These are phyloP conservation scores for Hydrocynus forskahlii DNA, from an alignment of 2,797 vertebrate genomes.

Conservation along the genomic window DNA sequence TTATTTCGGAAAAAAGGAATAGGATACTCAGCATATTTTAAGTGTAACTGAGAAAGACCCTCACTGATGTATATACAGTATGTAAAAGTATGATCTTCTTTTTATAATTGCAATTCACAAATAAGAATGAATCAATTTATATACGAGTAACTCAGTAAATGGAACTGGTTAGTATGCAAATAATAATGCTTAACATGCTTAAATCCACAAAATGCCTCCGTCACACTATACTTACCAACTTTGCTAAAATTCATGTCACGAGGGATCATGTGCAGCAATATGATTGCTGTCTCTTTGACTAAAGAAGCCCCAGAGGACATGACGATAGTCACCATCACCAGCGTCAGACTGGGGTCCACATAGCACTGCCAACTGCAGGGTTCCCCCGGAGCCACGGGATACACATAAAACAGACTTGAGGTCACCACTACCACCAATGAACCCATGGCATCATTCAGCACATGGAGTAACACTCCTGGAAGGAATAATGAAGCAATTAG, in stretches of 20 bases:
- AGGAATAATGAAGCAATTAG: neutral
- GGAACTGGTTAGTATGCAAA: neutral
- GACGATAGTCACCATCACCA: constrained; percentile 84
- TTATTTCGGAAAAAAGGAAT: too few species aligned
- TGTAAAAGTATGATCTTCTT: too few species aligned
- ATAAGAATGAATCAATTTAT: neutral
- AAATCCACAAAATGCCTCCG: neutral
- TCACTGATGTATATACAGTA: too few species aligned
- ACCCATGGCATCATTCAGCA: constrained; percentile 86
- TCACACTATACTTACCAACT: constrained; percentile 75
- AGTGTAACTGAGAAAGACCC: too few species aligned
- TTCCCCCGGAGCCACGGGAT: constrained; percentile 62
- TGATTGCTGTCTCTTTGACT: constrained; percentile 81
- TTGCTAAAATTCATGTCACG: constrained; percentile 72
- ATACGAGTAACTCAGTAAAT: neutral
- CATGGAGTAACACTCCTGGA: constrained; percentile 84
- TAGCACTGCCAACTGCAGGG: constrained; percentile 87
- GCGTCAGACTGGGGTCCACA: constrained; percentile 84
- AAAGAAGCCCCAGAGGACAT: constrained; percentile 82
- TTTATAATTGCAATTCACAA: too few species aligned
- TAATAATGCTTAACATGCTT: neutral
- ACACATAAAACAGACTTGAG: constrained; percentile 79
- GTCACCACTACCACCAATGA: constrained; percentile 85
- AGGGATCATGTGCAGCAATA: constrained; percentile 86
- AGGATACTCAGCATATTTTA: too few species aligned